phyloP scores from a whole-genome alignment of 2,888 invertebrate species.

The Diadegma fenestrale region DNA sequence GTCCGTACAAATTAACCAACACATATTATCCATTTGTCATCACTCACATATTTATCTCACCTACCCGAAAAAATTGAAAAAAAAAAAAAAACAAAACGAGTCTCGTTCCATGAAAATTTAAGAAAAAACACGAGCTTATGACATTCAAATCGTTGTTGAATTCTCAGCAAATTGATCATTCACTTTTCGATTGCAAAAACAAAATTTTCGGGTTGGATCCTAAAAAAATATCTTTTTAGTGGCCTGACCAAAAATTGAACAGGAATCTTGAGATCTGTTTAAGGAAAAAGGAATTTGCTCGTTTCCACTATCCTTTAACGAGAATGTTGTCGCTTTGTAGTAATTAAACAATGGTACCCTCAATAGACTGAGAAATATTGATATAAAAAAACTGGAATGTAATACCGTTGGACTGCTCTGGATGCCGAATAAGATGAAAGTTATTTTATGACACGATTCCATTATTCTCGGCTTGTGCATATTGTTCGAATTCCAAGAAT shows the following conservation, averaged over 20 bases:
- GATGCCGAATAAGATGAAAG: neutral
- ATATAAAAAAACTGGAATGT: neutral
- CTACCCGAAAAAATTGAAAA: slow-evolving; percentile 12
- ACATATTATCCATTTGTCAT: neutral
- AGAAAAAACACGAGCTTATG: too few relatives aligned
- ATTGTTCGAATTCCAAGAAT: slow-evolving; percentile 27
- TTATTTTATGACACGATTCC: neutral
- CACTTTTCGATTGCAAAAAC: too few relatives aligned
- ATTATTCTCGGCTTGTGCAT: neutral
- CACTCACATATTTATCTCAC: neutral
- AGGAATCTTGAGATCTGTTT: too few relatives aligned
- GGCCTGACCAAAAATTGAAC: too few relatives aligned
- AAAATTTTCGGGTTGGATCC: too few relatives aligned
- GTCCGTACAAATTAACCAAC: slow-evolving; percentile 2
- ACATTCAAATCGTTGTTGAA: too few relatives aligned
- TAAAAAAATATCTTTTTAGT: too few relatives aligned
- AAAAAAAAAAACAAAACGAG: neutral
- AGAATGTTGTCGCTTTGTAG: too few relatives aligned
- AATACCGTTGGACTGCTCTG: neutral
- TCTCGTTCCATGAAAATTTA: neutral
- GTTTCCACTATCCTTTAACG: too few relatives aligned
- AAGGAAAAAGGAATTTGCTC: too few relatives aligned
- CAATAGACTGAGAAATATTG: neutral
- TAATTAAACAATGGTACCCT: neutral
- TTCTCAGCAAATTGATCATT: too few relatives aligned